Base-by-base conservation (phyloP, 2,113 vertebrate genomes). In the Tachuris rubrigastra region DNA sequence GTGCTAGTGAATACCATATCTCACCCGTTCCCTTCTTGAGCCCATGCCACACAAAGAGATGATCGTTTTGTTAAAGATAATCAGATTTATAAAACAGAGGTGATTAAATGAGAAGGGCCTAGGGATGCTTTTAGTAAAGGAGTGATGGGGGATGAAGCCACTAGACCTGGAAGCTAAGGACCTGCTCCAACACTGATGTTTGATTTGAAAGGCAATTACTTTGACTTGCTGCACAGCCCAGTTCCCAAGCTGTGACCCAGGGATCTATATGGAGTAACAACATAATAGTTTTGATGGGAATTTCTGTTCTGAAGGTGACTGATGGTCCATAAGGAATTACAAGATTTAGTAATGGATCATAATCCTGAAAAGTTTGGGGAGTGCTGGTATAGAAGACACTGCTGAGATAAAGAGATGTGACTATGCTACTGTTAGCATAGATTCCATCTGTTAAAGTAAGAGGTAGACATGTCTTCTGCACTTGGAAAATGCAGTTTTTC, bases 191-290 rank as follows among this genome's bases (percentile, higher is more conserved):
- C 12, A 6, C 0, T 58, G 68, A 8, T 55, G 6, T 72, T 65
- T 75, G 52, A 2, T 59, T 72, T 71, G 56, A 55, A 75, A 53
- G 50, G 60, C 69, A 47, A 21, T 4, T 58, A 1, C 56, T 80
- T 72, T 13, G 42, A 17, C 7, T 33, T 63, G 21, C 35, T 79
- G 17, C 2, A 8, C 53, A 22, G 31, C 25, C n/a, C 21, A 10
- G 37, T 50, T 69, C 33, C 62, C 27, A 46, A 1, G 27, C 35
- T 41, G n/a, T 0, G 0, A 6, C 52, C 31, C 47, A 37, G 66
- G 35, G 52, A 68, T 31, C 35, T 65, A 0, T 19, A 8, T 47
- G n/a, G 58, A 85, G 11, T 20, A 72, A 3, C 8, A 58, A 1
- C 10, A 4, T 5, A 4, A 24, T 73, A 65, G 9, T 81, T 80